Evolutionary conservation across 2,888 invertebrate genomes (phyloP).

Genomic region (Chironomus tentans): DNA sequence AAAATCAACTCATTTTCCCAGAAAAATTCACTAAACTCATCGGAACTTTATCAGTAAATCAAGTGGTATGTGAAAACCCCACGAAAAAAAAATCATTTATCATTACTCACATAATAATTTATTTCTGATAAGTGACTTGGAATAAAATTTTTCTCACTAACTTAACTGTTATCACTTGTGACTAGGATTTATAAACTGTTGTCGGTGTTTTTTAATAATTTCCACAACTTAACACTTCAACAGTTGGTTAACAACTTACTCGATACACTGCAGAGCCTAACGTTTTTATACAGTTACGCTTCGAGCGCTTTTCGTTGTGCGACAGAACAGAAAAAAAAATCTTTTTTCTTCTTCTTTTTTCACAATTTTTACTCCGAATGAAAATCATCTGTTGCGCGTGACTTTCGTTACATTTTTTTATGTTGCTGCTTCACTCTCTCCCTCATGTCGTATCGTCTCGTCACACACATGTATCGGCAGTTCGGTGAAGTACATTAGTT

Average conservation of each 20-base stretch:
- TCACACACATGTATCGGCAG: neutral
- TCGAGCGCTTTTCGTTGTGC: neutral
- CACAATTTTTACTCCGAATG: neutral
- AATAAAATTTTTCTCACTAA: neutral
- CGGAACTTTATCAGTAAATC: too few relatives aligned
- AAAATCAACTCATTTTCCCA: too few relatives aligned
- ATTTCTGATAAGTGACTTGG: too few relatives aligned
- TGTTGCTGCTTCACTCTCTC: neutral
- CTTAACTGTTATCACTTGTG: neutral
- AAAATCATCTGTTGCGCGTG: constrained; percentile 24
- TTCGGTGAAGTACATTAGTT: too few relatives aligned
- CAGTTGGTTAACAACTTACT: constrained; percentile 19
- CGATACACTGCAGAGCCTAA: neutral
- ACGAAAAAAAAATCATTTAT: neutral
- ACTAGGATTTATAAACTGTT: neutral
- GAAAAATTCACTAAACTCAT: too few relatives aligned
- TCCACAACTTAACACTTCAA: constrained; percentile 18
- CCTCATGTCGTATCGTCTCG: neutral
- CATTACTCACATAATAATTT: neutral
- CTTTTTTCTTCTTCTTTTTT: neutral
- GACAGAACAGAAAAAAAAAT: neutral
- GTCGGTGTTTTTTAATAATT: neutral
- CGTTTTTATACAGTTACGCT: neutral
- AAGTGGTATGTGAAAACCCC: too few relatives aligned
- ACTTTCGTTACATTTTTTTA: neutral